phyloP scores from a whole-genome alignment of 2,888 invertebrate genomes.

The Drosophila nigritarsus region DNA sequence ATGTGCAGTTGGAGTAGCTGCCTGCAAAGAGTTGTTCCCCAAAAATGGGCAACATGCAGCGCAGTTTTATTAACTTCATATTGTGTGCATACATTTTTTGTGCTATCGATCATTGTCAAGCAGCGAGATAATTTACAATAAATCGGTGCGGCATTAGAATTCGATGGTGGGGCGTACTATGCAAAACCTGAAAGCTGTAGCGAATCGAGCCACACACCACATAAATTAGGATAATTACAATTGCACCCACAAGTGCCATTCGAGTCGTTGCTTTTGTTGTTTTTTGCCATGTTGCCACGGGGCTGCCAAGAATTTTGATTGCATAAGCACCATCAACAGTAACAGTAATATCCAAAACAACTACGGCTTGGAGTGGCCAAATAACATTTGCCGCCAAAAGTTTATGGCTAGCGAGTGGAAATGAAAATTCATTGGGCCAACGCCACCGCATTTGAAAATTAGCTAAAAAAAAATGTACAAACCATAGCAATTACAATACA shows the following conservation, averaged over 20 bases:
- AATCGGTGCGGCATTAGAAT: constrained; percentile 73
- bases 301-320: constrained; percentile 75
- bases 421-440: constrained; percentile 63
- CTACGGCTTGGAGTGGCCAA: constrained; percentile 48
- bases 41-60: constrained; percentile 33
- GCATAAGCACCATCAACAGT: constrained; percentile 66
- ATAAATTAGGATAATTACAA: constrained; percentile 82
- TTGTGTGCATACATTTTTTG: constrained; percentile 66
- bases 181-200: constrained; percentile 28
- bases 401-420: constrained; percentile 68
- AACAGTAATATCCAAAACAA: constrained; percentile 16
- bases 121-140: constrained; percentile 74
- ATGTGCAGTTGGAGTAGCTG: constrained; percentile 8
- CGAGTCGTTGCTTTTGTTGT: constrained; percentile 36
- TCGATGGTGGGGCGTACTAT: constrained; percentile 35
- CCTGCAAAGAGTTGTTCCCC: constrained; percentile 1
- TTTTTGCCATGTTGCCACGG: constrained; percentile 37
- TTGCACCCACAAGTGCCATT: constrained; percentile 81
- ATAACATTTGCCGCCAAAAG: constrained; percentile 54
- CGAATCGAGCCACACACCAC: constrained; percentile 54
- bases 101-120: constrained; percentile 77
- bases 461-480: constrained; percentile 53
- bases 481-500: constrained; percentile 62
- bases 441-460: constrained; percentile 63
- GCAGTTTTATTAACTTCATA: constrained; percentile 54